Base-by-base conservation (phyloP, 2,113 vertebrate species). In the Pholis gunnellus region DNA sequence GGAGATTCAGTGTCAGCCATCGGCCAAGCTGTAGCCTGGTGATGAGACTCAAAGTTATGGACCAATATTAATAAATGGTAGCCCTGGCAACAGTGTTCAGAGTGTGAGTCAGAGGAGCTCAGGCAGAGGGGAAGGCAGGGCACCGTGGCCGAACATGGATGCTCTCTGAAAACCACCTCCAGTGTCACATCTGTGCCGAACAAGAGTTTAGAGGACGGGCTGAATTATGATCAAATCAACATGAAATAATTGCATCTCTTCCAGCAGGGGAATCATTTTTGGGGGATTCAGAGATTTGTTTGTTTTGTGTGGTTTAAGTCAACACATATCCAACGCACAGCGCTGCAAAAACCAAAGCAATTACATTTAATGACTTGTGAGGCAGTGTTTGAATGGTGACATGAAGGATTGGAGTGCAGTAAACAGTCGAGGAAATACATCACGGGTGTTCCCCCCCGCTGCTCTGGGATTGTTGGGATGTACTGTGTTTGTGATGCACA, bases 41-140 rank as follows among this genome's bases (percentile, higher is more conserved):
- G 87, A 89, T 68, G 82, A 90, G 72, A 81, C 92, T 94, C 84
- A 94, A 94, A 95, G 92, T 95, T 94, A 92, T 91, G 86, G 88
- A 92, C 89, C 90, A 92, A 88, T 93, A 93, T 95, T 94, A 94
- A 95, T 95, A 95, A 95, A 94, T 91, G 93, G 95, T 95, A 95
- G 92, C 94, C 94, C 88, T 95, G 93, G 94, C 94, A 96, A 95
- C 95, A 83, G 94, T 87, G 90, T 92, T 90, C 67, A 82, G 90
- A 82, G 90, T 85, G 87, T 92, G 93, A 92, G 91, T 91, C 90
- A 91, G 82, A 91, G 75, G 60, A 85, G 83, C 86, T 87, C 61
- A 90, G 88, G 78, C 80, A 85, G 80, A 89, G 92, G 88, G 88
- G 92, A 91, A 89, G 87, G 88, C 91, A 92, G 84, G 92, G 86